These are phyloP conservation scores for Mastomys coucha DNA, from an alignment of 2,113 vertebrate species.

Conservation along the genomic window DNA sequence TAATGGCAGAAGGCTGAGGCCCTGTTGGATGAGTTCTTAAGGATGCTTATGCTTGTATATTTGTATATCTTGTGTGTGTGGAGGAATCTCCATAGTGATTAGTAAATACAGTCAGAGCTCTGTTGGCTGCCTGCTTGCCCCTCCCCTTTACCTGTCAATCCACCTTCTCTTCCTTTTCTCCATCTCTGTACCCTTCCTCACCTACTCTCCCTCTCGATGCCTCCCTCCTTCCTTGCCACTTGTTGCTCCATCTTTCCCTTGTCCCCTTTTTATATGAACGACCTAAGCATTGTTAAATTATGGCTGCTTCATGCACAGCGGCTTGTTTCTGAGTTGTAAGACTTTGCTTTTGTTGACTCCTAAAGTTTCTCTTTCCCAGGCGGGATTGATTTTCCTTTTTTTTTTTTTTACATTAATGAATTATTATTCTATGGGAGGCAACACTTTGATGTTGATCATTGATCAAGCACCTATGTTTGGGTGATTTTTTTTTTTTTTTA, in stretches of 20 bases:
- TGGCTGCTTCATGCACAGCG: background rate
- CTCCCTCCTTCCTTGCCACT: background rate
- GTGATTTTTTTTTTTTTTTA: conserved; percentile 67
- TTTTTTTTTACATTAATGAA: conserved; percentile 29
- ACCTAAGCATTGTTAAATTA: background rate
- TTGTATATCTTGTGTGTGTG: background rate
- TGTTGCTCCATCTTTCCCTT: background rate
- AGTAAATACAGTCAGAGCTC: background rate
- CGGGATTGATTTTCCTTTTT: background rate
- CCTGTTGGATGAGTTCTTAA: background rate
- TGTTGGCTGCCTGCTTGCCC: no score
- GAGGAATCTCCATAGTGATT: background rate
- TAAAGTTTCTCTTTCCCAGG: background rate
- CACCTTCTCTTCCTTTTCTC: background rate
- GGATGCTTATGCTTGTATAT: background rate
- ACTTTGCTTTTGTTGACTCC: background rate
- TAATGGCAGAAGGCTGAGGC: background rate
- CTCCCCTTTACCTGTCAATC: background rate
- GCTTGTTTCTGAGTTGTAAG: conserved; percentile 11
- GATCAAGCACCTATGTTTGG: conserved; percentile 74
- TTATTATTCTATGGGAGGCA: conserved; percentile 65
- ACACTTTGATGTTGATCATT: conserved; percentile 64
- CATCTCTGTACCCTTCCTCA: background rate
- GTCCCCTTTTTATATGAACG: background rate
- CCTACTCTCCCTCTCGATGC: background rate